Percentiles rank a stretch among this genome's conserved stretches.
Evolutionary conservation across 2,797 vertebrate genomes (phyloP).

Genomic region (Acrossocheilus fasciatus): DNA sequence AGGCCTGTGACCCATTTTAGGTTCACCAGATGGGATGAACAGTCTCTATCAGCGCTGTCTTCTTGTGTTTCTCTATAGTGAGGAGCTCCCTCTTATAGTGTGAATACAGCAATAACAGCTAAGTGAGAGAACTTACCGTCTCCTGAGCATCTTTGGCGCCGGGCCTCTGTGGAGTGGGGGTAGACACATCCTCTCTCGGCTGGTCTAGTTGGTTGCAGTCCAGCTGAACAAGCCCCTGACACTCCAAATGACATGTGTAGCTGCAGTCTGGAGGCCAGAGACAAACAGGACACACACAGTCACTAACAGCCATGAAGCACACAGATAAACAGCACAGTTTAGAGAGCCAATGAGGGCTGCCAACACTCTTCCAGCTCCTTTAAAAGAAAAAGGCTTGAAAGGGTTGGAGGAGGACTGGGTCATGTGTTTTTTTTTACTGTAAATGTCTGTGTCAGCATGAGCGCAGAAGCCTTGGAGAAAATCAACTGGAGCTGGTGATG

Average conservation of each 20-base stretch:
- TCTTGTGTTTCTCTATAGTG: neutral
- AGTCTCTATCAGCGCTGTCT: neutral
- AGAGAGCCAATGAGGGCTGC: conserved; percentile 5
- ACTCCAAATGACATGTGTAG: conserved; percentile 92
- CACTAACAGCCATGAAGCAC: conserved; percentile 48
- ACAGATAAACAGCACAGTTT: conserved; percentile 1
- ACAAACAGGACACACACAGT: conserved; percentile 53
- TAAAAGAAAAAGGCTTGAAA: conserved; percentile 18
- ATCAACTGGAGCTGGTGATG: neutral
- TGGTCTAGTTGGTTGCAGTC: conserved; percentile 86
- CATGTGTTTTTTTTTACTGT: conserved; percentile 20
- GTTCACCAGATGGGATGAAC: neutral
- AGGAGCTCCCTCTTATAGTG: neutral
- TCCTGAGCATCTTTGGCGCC: conserved; percentile 55
- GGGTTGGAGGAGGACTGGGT: neutral
- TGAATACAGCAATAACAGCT: neutral
- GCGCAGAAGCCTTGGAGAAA: neutral
- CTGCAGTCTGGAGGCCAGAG: conserved; percentile 85
- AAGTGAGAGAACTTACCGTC: conserved; percentile 68
- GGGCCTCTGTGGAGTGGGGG: conserved; percentile 73
- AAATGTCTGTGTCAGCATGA: conserved; percentile 21
- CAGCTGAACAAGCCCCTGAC: conserved; percentile 86
- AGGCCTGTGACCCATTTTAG: neutral
- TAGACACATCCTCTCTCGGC: conserved; percentile 65
- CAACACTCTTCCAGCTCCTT: conserved; percentile 15